These are phyloP conservation scores for Cyprinodon diabolis DNA, from an alignment of 2,797 vertebrate species.

Conservation along the genomic window DNA sequence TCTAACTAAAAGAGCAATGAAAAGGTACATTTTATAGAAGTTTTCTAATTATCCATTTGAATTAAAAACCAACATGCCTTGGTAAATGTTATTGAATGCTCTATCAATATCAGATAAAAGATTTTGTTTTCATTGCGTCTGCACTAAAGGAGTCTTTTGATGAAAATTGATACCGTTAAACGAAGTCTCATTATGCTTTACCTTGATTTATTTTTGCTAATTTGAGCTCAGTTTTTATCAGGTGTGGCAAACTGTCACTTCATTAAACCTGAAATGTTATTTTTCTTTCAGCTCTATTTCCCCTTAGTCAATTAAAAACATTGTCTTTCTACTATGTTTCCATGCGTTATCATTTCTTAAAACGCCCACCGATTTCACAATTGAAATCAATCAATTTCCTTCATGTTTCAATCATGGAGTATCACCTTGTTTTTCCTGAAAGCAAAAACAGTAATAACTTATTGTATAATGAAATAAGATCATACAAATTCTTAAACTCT, in stretches of 20 bases:
- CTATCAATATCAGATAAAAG: too few species aligned
- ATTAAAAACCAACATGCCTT: too few species aligned
- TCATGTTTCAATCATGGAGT: not conserved
- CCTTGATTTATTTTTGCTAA: not conserved
- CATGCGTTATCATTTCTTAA: not conserved
- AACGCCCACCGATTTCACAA: not conserved
- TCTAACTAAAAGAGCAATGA: too few species aligned
- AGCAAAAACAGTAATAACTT: too few species aligned
- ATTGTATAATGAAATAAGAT: too few species aligned
- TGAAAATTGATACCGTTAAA: not conserved
- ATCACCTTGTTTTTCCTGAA: not conserved
- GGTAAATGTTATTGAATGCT: too few species aligned
- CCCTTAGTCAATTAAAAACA: too few species aligned
- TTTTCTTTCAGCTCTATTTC: not conserved
- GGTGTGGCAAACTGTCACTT: not conserved
- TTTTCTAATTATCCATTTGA: too few species aligned
- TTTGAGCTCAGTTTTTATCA: not conserved
- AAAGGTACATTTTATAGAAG: too few species aligned
- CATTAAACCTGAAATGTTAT: not conserved
- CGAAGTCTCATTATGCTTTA: not conserved
- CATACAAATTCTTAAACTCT: not conserved
- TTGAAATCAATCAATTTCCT: not conserved
- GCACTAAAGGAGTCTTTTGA: too few species aligned
- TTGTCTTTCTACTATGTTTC: too few species aligned
- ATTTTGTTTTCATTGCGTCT: too few species aligned